Evolutionary conservation across 92 coral and sea anemone species (phyloP).

Genomic region (Montipora capitata): DNA sequence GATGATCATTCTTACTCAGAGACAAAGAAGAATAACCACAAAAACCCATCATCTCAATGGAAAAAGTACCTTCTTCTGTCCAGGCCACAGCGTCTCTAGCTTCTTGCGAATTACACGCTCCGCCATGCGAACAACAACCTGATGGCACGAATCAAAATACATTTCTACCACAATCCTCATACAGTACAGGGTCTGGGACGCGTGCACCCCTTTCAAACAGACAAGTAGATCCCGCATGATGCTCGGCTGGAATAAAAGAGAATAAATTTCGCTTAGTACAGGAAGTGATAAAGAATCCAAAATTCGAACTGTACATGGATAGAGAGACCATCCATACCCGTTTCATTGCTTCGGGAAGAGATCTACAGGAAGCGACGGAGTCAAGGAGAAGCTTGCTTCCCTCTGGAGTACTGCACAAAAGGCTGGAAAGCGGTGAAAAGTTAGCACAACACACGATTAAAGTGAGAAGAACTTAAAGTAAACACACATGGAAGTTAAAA

Average conservation of each 20-base stretch:
- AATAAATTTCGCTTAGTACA: not conserved
- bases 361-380: slow-evolving; percentile 39
- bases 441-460: not conserved
- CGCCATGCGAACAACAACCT: slow-evolving; percentile 80
- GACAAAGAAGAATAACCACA: too few species aligned
- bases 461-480: not conserved
- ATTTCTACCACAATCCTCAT: slow-evolving; percentile 79
- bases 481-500: not conserved
- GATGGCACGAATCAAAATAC: slow-evolving; percentile 82
- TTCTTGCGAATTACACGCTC: slow-evolving; percentile 88
- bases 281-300: too few species aligned
- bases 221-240: slow-evolving; percentile 79
- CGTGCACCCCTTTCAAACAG: slow-evolving; percentile 83
- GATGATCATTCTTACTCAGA: too few species aligned
- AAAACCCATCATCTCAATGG: not conserved
- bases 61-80: slow-evolving; percentile 21
- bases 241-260: slow-evolving; percentile 65
- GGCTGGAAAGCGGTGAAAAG: slow-evolving; percentile 31
- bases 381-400: slow-evolving; percentile 85
- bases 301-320: not conserved
- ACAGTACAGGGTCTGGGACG: slow-evolving; percentile 82
- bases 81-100: slow-evolving; percentile 59
- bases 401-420: slow-evolving; percentile 77
- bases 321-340: slow-evolving; percentile 23
- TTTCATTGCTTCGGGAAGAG: slow-evolving; percentile 42